These are phyloP conservation scores for Aleiodes leptofemur DNA, from an alignment of 2,888 invertebrate genomes.

Conservation along the genomic window DNA sequence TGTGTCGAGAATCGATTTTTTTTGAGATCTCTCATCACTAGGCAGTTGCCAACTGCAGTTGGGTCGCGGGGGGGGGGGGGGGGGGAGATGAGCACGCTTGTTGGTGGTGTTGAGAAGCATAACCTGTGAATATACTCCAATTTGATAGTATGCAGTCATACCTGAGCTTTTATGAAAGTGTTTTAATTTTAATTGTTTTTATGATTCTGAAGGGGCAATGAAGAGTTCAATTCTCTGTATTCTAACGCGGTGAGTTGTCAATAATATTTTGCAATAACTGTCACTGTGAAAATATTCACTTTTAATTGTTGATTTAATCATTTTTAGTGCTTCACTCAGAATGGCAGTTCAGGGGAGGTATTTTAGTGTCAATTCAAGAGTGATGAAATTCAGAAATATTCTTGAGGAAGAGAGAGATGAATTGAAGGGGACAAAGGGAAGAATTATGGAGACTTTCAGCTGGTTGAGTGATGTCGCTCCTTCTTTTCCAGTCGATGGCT, in stretches of 20 bases:
- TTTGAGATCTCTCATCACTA: no score
- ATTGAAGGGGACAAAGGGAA: conserved; percentile 46
- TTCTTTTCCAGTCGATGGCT: conserved; percentile 74
- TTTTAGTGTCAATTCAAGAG: conserved; percentile 61
- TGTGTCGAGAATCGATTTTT: no score
- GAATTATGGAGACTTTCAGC: conserved; percentile 59
- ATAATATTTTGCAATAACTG: conserved; percentile 11
- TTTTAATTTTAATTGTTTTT: background rate
- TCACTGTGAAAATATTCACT: background rate
- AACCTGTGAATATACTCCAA: no score
- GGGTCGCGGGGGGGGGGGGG: no score
- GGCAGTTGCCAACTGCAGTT: no score
- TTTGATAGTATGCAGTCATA: no score
- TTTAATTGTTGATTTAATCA: background rate
- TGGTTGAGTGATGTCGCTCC: conserved; percentile 74
- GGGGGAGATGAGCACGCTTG: no score
- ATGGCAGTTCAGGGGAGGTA: conserved; percentile 49
- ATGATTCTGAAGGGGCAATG: conserved; percentile 49
- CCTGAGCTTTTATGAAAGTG: no score
- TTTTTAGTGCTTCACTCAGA: background rate
- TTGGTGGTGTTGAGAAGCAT: no score
- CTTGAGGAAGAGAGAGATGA: conserved; percentile 52
- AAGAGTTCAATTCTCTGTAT: conserved; percentile 53
- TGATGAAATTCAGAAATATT: conserved; percentile 63
- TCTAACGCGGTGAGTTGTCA: conserved; percentile 56